These are phyloP conservation scores for Synanthedon vespiformis DNA, from an alignment of 2,888 invertebrate species.

Conservation along the genomic window DNA sequence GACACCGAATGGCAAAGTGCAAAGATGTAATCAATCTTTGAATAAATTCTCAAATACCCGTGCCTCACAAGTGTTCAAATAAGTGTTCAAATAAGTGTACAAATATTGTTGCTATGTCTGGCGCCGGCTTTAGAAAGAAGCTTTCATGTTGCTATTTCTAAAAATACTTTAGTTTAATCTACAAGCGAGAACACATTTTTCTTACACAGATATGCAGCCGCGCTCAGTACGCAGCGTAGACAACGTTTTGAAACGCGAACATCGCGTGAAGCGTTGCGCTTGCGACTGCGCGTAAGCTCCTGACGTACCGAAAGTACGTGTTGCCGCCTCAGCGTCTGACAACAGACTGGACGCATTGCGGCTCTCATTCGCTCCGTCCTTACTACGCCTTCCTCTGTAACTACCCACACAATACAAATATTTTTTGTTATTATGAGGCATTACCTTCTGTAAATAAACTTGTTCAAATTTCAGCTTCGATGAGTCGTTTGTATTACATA, in stretches of 20 bases:
- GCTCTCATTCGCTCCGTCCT: too few species aligned
- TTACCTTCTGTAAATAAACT: constrained; percentile 45
- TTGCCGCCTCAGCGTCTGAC: constrained; percentile 13
- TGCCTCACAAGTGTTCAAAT: too few species aligned
- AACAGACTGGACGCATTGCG: not conserved
- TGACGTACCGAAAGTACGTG: constrained; percentile 1
- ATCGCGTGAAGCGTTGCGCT: constrained; percentile 80
- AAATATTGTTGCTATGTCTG: too few species aligned
- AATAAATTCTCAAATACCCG: too few species aligned
- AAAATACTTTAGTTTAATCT: too few species aligned
- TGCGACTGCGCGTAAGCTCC: constrained; percentile 75
- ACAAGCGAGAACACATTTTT: too few species aligned
- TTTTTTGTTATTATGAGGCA: constrained; percentile 18
- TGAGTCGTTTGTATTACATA: constrained; percentile 33
- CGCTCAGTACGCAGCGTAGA: constrained; percentile 75
- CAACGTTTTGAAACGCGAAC: constrained; percentile 64
- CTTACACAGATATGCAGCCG: constrained; percentile 81
- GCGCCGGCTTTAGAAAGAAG: too few species aligned
- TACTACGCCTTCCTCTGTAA: too few species aligned
- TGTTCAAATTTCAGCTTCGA: constrained; percentile 34
- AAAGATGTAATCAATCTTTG: too few species aligned
- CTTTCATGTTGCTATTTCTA: too few species aligned
- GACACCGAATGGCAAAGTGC: too few species aligned
- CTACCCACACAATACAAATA: constrained; percentile 11
- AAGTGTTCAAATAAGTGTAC: too few species aligned